Evolutionary conservation across 2,888 invertebrate species (phyloP).

Genomic region (Cerastis rubricosa): DNA sequence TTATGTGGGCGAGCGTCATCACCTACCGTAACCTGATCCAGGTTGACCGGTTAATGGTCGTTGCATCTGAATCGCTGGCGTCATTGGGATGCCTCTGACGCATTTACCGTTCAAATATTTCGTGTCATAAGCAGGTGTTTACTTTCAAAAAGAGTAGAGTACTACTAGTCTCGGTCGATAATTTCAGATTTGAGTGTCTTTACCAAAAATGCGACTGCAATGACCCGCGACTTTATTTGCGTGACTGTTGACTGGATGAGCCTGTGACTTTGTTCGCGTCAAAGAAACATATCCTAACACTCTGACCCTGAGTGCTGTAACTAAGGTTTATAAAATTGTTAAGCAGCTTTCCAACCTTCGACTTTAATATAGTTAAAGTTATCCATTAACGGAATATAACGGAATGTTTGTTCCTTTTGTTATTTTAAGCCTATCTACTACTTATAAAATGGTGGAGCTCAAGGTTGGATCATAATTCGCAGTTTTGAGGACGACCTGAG

Average conservation of each 20-base stretch:
- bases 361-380: slow-evolving; percentile 25
- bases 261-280: too few species aligned
- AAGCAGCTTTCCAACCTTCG: slow-evolving; percentile 50
- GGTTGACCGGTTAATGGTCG: background rate
- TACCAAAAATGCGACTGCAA: background rate
- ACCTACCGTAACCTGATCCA: slow-evolving; percentile 8
- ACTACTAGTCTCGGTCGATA: background rate
- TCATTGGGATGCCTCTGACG: slow-evolving; percentile 3
- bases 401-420: slow-evolving; percentile 5
- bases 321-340: background rate
- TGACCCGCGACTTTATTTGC: background rate
- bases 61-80: background rate
- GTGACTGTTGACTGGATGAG: too few species aligned
- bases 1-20: background rate
- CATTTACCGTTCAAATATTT: slow-evolving; percentile 8
- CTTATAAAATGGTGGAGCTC: slow-evolving; percentile 17
- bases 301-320: background rate
- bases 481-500: background rate
- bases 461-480: slow-evolving; percentile 17
- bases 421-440: slow-evolving; percentile 3
- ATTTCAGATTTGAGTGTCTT: background rate
- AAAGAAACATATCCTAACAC: background rate
- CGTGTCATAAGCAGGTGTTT: background rate
- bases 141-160: background rate
- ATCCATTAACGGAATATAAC: slow-evolving; percentile 50